A percentile compares a stretch with the other conserved stretches of the same genome.
Conservation (phyloP, 2,113 vertebrate genomes). For the Aldabrachelys gigantea region DNA sequence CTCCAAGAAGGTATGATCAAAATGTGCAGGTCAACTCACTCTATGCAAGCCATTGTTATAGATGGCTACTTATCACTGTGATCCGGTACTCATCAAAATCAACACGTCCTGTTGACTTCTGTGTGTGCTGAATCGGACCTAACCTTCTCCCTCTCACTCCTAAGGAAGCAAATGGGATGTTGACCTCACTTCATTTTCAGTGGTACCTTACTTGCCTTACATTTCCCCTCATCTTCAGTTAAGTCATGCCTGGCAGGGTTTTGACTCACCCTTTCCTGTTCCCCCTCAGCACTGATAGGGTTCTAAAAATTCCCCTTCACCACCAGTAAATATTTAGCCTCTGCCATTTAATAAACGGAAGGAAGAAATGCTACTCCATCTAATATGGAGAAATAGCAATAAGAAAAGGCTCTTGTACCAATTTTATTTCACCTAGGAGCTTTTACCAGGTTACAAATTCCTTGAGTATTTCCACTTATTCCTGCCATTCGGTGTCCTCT, state of each 20-base stretch:
- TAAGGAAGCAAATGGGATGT: neutral
- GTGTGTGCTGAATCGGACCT: neutral
- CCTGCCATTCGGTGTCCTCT: neutral
- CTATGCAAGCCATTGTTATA: neutral
- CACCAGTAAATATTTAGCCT: neutral
- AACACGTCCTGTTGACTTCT: neutral
- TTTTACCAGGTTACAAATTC: neutral
- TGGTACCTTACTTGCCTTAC: too few relatives aligned
- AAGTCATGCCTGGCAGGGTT: neutral
- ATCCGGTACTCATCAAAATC: neutral
- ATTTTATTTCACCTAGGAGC: neutral
- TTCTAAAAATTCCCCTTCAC: neutral
- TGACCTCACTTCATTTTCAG: too few relatives aligned
- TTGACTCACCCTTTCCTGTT: neutral
- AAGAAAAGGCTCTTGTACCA: neutral
- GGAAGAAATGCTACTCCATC: neutral
- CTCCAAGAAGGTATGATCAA: rapidly evolving
- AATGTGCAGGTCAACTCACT: neutral
- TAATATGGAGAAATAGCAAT: neutral
- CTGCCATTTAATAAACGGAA: neutral
- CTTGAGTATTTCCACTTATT: neutral
- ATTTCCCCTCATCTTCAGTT: neutral
- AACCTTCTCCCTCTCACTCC: neutral
- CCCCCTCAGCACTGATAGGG: neutral
- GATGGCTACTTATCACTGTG: neutral